Evolutionary conservation across 2,113 vertebrate species (phyloP), one percentile per base, ranked within the genome.

Genomic region (Mustela lutreola): DNA sequence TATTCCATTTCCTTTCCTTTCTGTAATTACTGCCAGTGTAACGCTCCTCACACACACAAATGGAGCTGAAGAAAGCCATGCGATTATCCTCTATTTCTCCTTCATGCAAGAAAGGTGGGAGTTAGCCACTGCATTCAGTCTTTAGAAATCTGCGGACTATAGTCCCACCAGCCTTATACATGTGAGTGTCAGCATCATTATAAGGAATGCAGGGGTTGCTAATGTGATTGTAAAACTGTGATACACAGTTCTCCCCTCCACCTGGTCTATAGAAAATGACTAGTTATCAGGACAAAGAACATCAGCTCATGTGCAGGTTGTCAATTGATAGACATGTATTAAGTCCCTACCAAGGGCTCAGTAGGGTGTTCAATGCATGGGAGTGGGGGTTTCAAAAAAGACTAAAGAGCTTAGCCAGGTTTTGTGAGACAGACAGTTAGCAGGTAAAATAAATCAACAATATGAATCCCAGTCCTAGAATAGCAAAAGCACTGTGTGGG

Each of bases 1-100:
- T 98, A 98, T 95, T 97, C 92, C 95, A 95, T 95, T 98, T 98
- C 97, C 95, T 98, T 97, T 85, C 71, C 83, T 96, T 93, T 84
- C 73, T 95, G 83, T 89, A 97, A 97, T 98, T 98, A 96, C 93
- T 94, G 91, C 86, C 89, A 97, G 89, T 53, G 60, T 96, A 26
- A 97, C 0, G 1, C 89, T 87, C 76, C 79, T 86, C 7, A 88
- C 0, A 71, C n/a, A 48, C 88, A 96, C 88, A 92, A 18, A 31
- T 15, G 90, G 36, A 80, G 39, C 24, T 21, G 36, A 87, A 96
- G 85, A 96, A 89, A 97, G 82, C 70, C 86, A 15, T 36, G 31
- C 0, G 39, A 95, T 96, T 90, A 90, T 75, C 87, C 93, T 91
- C 97, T 89, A 94, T 89, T 97, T 95, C 81, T 93, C 97, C 91